These are phyloP conservation scores for Aurelia aurita complex sp. Pacific DNA, from an alignment of 30 jellyfish, hydroid and myxozoan genomes.

Conservation along the genomic window DNA sequence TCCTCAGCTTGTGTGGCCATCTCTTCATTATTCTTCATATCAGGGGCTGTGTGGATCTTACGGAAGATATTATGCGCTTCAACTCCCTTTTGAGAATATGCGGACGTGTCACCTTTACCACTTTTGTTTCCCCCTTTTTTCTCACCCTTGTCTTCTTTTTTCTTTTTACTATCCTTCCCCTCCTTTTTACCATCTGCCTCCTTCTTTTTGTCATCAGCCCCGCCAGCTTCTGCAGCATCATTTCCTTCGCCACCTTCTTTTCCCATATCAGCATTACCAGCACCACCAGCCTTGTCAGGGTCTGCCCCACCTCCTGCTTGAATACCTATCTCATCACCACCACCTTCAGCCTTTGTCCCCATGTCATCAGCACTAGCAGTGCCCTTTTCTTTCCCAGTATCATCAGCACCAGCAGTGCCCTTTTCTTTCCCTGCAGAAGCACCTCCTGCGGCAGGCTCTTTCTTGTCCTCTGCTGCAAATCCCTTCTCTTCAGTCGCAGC, in stretches of 20 bases:
- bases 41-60: conserved; percentile 60
- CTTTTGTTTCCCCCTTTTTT: conserved; percentile 20
- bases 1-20: conserved; percentile 81
- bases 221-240: conserved; percentile 1
- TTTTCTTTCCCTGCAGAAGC: background rate
- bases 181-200: background rate
- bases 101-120: conserved; percentile 24
- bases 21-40: conserved; percentile 58
- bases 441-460: too few species aligned
- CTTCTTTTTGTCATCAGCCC: conserved; percentile 4
- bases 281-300: conserved; percentile 1
- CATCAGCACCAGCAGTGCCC: background rate
- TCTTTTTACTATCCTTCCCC: background rate
- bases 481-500: too few species aligned
- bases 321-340: conserved; percentile 20
- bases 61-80: conserved; percentile 80
- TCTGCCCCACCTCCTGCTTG: conserved; percentile 38
- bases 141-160: conserved; percentile 9
- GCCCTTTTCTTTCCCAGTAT: background rate
- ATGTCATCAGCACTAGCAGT: conserved; percentile 4
- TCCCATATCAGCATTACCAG: conserved; percentile 4
- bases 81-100: conserved; percentile 53
- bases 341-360: conserved; percentile 4
- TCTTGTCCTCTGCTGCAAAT: too few species aligned
- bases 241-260: conserved; percentile 11